Base-by-base conservation (phyloP, 2,113 vertebrate genomes). In the Gila orcuttii region DNA sequence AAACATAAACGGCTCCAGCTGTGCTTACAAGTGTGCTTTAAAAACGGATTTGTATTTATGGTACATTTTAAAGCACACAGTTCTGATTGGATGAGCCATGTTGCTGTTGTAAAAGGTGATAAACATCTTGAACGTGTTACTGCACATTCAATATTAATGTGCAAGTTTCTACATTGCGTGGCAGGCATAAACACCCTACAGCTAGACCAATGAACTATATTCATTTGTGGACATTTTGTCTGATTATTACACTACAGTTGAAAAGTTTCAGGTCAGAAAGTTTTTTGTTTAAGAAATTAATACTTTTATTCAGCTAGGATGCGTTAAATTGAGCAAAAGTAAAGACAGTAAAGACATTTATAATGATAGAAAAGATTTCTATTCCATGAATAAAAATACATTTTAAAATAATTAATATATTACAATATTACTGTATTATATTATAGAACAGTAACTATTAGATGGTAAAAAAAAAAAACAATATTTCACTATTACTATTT, bases 1-100 rank as follows among this genome's bases (percentile, higher is more conserved):
- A 68, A 23, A 21, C 3, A 52, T 77, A 64, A 28, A 42, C 11
- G 0, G 19, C 59, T 80, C 13, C 2, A 60, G 36, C 12, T 28
- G 25, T 59, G 36, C 23, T 64, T 62, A 31, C 23, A 17, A 78
- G 28, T 78, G 52, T 64, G 78, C 78, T 59, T 80, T 64, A 6
- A 81, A 79, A 8, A 64, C 7, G 0, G 31, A 66, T 66, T 42
- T 7, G 47, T 62, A 81, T 81, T 66, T 66, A 66, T 81, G 23
- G 15, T 45, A 28, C 15, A 66, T 66, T 81, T 47, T 81, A 66
- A 64, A 81, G 21, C 12, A 4, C 2, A 31, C 12, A 47, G 8
- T 25, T 62, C 36, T 80, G 7, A 47, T 62, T 42, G 7, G 39
- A 45, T 80, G 57, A 80, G 36, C 59, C n/a, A 62, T 80, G 36